phyloP scores from a whole-genome alignment of 2,888 invertebrate species.

The Tipula confusa region DNA sequence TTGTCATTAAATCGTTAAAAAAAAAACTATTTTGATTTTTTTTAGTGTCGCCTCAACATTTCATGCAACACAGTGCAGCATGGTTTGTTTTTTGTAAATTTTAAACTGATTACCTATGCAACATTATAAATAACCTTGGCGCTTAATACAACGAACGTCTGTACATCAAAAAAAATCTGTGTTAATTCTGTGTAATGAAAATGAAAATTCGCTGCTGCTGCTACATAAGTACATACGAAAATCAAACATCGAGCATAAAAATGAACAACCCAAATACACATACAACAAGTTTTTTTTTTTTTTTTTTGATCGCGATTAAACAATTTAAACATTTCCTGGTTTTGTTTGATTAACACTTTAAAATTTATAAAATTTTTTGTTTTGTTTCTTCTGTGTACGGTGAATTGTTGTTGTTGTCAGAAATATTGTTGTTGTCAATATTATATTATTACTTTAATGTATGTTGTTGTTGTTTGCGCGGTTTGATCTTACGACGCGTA shows the following conservation, averaged over 20 bases:
- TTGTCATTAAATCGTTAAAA: neutral
- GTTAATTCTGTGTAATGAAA: neutral
- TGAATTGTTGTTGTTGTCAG: neutral
- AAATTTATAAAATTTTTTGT: neutral
- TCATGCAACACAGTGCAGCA: neutral
- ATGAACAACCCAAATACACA: neutral
- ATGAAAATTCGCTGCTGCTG: neutral
- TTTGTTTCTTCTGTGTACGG: neutral
- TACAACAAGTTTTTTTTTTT: neutral
- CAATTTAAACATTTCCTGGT: slow-evolving; percentile 30
- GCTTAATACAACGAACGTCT: neutral
- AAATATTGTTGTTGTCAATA: neutral
- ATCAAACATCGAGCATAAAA: neutral
- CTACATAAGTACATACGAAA: neutral
- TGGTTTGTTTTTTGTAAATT: neutral
- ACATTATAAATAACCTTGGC: neutral
- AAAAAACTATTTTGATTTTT: neutral
- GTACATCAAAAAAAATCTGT: neutral
- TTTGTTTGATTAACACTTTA: slow-evolving; percentile 30
- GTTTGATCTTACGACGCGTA: neutral
- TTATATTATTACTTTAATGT: neutral
- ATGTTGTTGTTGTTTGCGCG: neutral
- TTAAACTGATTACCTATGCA: neutral
- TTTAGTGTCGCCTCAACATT: slow-evolving; percentile 4
- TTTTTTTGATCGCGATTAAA: slow-evolving; percentile 29